Percentiles rank a stretch among this genome's conserved stretches.
phyloP scores from a whole-genome alignment of 2,797 vertebrate species.

The Tadarida brasiliensis region DNA sequence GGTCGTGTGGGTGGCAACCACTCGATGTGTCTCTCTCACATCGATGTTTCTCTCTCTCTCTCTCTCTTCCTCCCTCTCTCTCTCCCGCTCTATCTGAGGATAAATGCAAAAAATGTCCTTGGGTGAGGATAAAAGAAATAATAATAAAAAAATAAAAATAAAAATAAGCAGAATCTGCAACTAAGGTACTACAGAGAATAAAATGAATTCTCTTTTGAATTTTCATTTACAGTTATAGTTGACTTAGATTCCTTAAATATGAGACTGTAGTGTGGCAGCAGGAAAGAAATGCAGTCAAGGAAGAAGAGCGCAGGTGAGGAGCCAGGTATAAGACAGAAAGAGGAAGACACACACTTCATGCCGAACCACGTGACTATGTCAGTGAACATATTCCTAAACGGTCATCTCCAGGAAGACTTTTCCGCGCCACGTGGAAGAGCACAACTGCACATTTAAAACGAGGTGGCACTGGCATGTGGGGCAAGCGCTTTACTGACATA shows the following conservation, averaged over 20 bases:
- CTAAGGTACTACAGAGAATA: not conserved
- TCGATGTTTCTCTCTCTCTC: too few species aligned
- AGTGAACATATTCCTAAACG: not conserved
- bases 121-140: too few species aligned
- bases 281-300: slow-evolving; percentile 2
- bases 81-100: too few species aligned
- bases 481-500: not conserved
- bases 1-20: too few species aligned
- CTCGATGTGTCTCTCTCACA: too few species aligned
- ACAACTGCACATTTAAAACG: slow-evolving; percentile 16
- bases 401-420: slow-evolving; percentile 35
- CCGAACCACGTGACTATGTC: not conserved
- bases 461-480: not conserved
- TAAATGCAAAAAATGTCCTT: too few species aligned
- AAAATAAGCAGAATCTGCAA: slow-evolving; percentile 21
- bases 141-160: too few species aligned
- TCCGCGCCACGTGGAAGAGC: not conserved
- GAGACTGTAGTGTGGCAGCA: not conserved
- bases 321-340: not conserved
- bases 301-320: not conserved
- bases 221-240: slow-evolving; percentile 38
- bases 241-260: not conserved
- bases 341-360: not conserved
- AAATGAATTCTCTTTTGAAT: not conserved
- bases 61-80: too few species aligned